Base-by-base conservation (phyloP, 2,113 vertebrate species). In the Pavo muticus region DNA sequence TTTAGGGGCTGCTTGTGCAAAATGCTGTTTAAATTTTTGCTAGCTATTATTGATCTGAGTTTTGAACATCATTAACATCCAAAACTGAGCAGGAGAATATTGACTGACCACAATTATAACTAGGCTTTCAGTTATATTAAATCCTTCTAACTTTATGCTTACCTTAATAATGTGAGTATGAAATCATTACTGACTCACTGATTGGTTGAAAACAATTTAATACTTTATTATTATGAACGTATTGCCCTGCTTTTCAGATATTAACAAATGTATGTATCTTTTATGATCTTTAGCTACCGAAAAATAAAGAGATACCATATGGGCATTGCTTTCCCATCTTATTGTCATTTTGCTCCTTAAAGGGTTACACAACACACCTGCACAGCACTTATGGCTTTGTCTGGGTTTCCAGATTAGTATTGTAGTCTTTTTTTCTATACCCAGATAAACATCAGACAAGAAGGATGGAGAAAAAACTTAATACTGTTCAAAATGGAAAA, bases 161-260 rank as follows among this genome's bases (percentile, higher is more conserved):
- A 89, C 61, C 12, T 91, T 94, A 67, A 71, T 83, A 82, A 76
- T 84, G 14, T 32, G 25, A 75, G 71, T 79, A 35, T 56, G 56
- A 93, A 93, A 82, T 67, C 12, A 69, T 39, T 91, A 44, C 70
- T 94, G 48, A 59, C 44, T 86, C 86, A 81, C 30, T 83, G 81
- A 89, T 89, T 15, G 71, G 83, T 91, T 97, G 96, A 54, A 93
- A 84, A 96, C 25, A 90, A 59, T 73, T 8, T 44, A 88, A 79
- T 94, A 92, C 24, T 80, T 20, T 84, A 29, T 85, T 91, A 87
- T 90, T 92, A 61, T 64, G 44, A 95, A 45, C 70, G 63, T 44
- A 79, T 75, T 95, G 45, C 17, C 12, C 74, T 32, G 20, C 18
- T 91, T 73, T 91, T 91, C 56, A 91, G 83, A 86, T 88, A 92